Conservation (phyloP, 2,888 invertebrate species). For the Tortricodes alternella region DNA sequence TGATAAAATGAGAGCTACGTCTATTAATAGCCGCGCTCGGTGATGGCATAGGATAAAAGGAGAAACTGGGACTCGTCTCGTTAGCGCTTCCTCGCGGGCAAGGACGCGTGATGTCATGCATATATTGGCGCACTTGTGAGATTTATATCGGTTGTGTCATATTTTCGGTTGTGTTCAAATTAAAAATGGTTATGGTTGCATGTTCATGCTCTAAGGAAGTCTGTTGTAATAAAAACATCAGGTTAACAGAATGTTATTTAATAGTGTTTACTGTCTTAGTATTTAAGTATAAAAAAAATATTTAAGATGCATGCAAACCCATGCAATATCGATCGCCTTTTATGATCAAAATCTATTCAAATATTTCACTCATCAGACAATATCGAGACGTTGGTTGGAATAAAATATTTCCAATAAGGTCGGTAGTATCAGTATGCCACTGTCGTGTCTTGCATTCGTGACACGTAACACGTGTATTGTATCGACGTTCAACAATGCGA, state of each 20-base stretch:
- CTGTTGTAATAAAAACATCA: no score
- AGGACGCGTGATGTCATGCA: constrained; percentile 76
- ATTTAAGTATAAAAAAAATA: no score
- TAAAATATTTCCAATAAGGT: constrained; percentile 22
- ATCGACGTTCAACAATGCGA: constrained; percentile 53
- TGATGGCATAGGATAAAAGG: constrained; percentile 77
- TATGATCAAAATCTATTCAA: no score
- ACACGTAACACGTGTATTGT: constrained; percentile 66
- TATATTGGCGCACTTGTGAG: constrained; percentile 57
- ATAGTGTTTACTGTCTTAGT: no score
- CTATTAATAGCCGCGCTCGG: constrained; percentile 63
- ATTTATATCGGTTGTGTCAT: no score
- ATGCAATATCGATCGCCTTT: no score
- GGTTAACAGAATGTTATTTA: no score
- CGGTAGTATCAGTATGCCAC: constrained; percentile 25
- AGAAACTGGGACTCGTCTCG: constrained; percentile 72
- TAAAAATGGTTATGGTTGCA: no score
- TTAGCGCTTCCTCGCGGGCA: constrained; percentile 65
- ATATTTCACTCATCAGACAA: no score
- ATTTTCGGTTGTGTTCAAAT: no score
- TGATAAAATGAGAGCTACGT: constrained; percentile 34
- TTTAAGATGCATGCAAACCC: no score
- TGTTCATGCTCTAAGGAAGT: no score
- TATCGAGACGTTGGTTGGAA: neutral
- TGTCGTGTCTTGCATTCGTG: constrained; percentile 50